Conservation (phyloP, 2,113 vertebrate genomes). For the Poicephalus meyeri region DNA sequence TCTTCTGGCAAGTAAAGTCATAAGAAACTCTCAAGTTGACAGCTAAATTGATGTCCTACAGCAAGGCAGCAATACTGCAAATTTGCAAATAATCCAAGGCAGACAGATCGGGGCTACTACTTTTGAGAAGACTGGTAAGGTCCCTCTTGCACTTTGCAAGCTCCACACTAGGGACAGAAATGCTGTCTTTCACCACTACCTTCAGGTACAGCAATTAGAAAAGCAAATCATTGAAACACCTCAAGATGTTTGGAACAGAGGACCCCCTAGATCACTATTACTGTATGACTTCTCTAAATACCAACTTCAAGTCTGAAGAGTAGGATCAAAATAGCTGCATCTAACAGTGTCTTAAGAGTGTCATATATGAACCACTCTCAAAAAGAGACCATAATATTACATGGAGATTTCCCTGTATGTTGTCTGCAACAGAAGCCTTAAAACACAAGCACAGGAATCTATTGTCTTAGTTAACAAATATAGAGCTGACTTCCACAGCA, state of each 20-base stretch:
- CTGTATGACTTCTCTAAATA: neutral
- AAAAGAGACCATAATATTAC: neutral
- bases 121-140: neutral
- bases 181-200: neutral
- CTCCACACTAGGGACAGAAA: neutral
- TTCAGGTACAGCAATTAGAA: neutral
- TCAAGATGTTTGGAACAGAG: neutral
- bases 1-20: neutral
- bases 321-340: neutral
- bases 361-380: neutral
- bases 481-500: neutral
- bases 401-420: neutral
- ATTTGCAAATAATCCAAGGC: neutral
- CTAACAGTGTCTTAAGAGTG: neutral
- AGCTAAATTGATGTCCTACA: neutral
- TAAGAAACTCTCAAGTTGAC: neutral
- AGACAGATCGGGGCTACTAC: fast-evolving
- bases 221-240: neutral
- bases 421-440: neutral
- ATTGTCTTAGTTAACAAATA: neutral
- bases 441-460: neutral
- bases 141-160: neutral
- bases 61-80: neutral
- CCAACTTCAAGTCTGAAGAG: neutral
- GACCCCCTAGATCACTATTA: neutral